Conservation (phyloP, 2,797 vertebrate genomes). For the Rhinoraja longicauda region DNA sequence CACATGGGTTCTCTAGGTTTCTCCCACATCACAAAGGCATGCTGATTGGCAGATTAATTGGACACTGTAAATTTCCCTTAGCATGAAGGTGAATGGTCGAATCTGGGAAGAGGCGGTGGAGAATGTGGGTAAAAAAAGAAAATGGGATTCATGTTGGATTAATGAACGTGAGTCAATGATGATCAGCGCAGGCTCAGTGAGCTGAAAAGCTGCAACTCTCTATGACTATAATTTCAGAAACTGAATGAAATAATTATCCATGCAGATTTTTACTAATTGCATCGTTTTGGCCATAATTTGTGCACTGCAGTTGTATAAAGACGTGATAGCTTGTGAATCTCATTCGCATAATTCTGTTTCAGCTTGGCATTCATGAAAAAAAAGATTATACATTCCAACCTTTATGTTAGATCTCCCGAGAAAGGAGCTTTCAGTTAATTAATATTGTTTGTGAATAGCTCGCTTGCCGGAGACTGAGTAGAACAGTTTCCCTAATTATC, state of each 20-base stretch:
- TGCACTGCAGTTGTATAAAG: neutral
- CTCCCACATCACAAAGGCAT: too few species aligned
- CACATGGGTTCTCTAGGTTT: too few species aligned
- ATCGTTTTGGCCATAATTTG: neutral
- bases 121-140: too few species aligned
- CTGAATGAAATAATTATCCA: neutral
- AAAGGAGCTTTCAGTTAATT: neutral
- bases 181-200: too few species aligned
- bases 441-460: neutral
- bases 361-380: neutral
- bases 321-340: neutral
- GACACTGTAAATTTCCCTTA: too few species aligned
- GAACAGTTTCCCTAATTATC: conserved; percentile 38
- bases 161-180: too few species aligned
- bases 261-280: neutral
- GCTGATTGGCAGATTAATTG: too few species aligned
- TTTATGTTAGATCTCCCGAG: neutral
- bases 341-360: neutral
- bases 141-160: too few species aligned
- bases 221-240: neutral
- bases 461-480: neutral
- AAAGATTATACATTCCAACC: neutral
- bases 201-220: too few species aligned
- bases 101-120: too few species aligned
- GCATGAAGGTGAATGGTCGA: too few species aligned